Evolutionary conservation across 1,140 invertebrate species (phyloP), one percentile per base, ranked within the genome.

Genomic region (Apis cerana): DNA sequence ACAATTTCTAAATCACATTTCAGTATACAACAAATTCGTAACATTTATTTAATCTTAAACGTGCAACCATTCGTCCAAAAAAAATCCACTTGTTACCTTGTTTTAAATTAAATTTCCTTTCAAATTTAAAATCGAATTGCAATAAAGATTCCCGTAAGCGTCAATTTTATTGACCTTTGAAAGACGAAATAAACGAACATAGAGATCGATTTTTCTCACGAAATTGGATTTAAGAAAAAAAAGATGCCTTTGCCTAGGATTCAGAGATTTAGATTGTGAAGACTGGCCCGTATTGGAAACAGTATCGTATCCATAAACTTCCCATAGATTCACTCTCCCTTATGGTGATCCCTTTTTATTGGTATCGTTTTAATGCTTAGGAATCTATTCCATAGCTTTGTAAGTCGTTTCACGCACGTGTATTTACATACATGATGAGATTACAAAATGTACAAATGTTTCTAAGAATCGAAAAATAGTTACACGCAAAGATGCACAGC

Each of bases 271-370:
- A 84, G 70, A 68, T 80, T 27, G 59, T 62, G 62, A 80, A 70
- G 54, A 50, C 56, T 68, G 48, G 54, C 27, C 48, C 72, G 58
- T 85, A 88, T 88, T 62, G 83, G 84, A 88, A 84, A 78, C 82
- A 67, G 86, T 89, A 89, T 87, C 76, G 67, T 27, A 67, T 74
- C 87, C 80, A 82, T 89, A 89, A 89, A 89, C 67, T 56, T 75
- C 78, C 50, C 75, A 67, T 74, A 56, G 77, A 67, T 71, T 76
- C 75, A 65, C n/a, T 84, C n/a, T 78, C 58, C 81, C 72, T 19
- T 68, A 65, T 58, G 65, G 78, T 83, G 75, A 89, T 87, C 75
- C 74, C 76, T 75, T 56, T 89, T 90, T 90, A 90, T 90, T 84
- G 84, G 74, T 52, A 48, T 64, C 77, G 27, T 80, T 86, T 84